These are phyloP conservation scores for Siniperca scherzeri DNA, from an alignment of 2,797 vertebrate species.

Conservation along the genomic window DNA sequence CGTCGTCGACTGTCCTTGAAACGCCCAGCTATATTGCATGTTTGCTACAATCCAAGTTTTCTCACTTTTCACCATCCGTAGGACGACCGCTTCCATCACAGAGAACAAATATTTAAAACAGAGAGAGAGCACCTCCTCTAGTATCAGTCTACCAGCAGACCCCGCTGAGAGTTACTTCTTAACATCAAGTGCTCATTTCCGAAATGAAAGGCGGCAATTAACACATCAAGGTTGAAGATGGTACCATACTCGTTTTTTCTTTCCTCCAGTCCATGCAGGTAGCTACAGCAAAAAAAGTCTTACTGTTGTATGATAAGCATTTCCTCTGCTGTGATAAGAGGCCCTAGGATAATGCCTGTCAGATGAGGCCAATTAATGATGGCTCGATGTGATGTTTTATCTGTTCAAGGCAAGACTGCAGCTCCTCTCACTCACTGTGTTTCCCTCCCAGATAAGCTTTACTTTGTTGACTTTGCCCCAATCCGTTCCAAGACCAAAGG, in stretches of 20 bases:
- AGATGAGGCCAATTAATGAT: constrained; percentile 76
- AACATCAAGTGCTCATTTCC: constrained; percentile 54
- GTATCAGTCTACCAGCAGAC: constrained; percentile 30
- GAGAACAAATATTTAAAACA: constrained; percentile 31
- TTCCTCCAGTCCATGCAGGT: constrained; percentile 56
- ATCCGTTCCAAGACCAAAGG: constrained; percentile 53
- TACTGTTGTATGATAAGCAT: constrained; percentile 71
- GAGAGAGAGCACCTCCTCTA: constrained; percentile 2
- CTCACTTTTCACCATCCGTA: constrained; percentile 29
- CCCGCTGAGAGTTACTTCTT: constrained; percentile 32
- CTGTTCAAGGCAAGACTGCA: constrained; percentile 67
- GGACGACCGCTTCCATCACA: constrained; percentile 7
- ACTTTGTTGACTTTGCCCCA: constrained; percentile 77
- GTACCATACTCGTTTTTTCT: neutral
- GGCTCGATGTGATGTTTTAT: constrained; percentile 70
- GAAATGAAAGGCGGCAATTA: constrained; percentile 69
- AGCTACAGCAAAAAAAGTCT: constrained; percentile 47
- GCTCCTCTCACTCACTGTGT: constrained; percentile 52
- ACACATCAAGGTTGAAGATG: constrained; percentile 71
- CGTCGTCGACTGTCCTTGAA: constrained; percentile 49
- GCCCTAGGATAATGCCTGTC: constrained; percentile 69
- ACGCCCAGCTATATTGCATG: constrained; percentile 35
- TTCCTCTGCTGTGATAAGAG: constrained; percentile 68
- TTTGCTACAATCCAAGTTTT: constrained; percentile 10
- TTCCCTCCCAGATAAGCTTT: constrained; percentile 70